These are phyloP conservation scores for Rhodophaea formosa DNA, from an alignment of 2,888 invertebrate species.

Conservation along the genomic window DNA sequence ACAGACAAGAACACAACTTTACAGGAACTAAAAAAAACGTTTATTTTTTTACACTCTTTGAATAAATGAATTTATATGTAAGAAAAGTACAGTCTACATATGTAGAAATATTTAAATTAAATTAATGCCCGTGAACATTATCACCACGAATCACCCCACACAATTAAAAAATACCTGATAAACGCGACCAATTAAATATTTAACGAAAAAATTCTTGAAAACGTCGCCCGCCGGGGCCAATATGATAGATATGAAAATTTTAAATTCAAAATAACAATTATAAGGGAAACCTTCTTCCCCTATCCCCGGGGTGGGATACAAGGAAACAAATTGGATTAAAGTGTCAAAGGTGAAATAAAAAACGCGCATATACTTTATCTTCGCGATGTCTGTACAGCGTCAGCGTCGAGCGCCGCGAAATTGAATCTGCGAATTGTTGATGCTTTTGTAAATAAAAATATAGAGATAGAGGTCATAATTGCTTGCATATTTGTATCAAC, in stretches of 20 bases:
- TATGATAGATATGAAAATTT: conserved; percentile 53
- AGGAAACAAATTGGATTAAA: conserved; percentile 80
- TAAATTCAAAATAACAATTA: conserved; percentile 76
- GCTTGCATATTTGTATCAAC: conserved; percentile 12
- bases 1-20: too few species aligned
- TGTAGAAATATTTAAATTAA: neutral
- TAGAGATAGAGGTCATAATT: conserved; percentile 18
- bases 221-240: conserved; percentile 33
- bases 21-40: too few species aligned
- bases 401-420: conserved; percentile 40
- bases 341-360: conserved; percentile 81
- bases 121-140: neutral
- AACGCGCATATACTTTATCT: conserved; percentile 66
- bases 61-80: too few species aligned
- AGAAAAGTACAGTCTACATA: too few species aligned
- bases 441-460: neutral
- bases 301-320: conserved; percentile 69
- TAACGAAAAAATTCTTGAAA: conserved; percentile 24
- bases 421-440: conserved; percentile 26
- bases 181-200: neutral
- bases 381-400: conserved; percentile 66
- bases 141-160: neutral
- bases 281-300: conserved; percentile 69
- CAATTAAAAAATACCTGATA: neutral
- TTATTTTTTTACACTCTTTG: too few species aligned